These are phyloP conservation scores for Xanthorhoe spadicearia DNA, from an alignment of 2,888 invertebrate genomes.

Conservation along the genomic window DNA sequence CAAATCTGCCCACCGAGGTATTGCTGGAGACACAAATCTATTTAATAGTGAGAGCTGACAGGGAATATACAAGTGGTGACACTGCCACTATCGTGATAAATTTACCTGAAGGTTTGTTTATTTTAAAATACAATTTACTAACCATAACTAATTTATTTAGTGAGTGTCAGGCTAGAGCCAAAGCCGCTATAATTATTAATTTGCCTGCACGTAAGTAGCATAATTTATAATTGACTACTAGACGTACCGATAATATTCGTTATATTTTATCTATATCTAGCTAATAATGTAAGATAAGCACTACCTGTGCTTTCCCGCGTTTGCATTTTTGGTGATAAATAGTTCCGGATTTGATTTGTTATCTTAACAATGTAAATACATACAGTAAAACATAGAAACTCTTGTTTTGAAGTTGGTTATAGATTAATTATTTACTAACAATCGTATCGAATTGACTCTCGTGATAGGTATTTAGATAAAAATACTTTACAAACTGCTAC, in stretches of 20 bases:
- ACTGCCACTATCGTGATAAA: constrained; percentile 66
- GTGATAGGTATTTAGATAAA: too few relatives aligned
- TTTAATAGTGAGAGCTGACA: constrained; percentile 63
- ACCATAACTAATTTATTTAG: too few relatives aligned
- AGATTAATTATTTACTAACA: too few relatives aligned
- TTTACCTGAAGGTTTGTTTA: constrained; percentile 67
- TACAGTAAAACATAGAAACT: too few relatives aligned
- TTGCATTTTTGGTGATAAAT: background rate
- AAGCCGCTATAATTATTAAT: constrained; percentile 59
- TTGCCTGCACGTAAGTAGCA: constrained; percentile 62
- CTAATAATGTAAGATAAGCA: background rate
- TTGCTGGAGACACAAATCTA: constrained; percentile 56
- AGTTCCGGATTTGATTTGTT: background rate
- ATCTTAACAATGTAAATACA: background rate
- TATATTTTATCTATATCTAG: background rate
- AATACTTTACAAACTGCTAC: background rate
- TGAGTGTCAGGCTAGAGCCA: constrained; percentile 56
- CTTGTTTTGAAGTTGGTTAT: too few relatives aligned
- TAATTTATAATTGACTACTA: background rate
- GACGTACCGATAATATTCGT: background rate
- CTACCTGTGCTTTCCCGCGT: background rate
- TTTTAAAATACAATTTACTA: background rate
- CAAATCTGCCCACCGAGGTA: constrained; percentile 51
- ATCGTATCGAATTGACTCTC: too few relatives aligned
- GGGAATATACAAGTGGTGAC: constrained; percentile 67